Evolutionary conservation across 2,113 vertebrate genomes (phyloP).

Genomic region (Anarhynchus alexandrinus): DNA sequence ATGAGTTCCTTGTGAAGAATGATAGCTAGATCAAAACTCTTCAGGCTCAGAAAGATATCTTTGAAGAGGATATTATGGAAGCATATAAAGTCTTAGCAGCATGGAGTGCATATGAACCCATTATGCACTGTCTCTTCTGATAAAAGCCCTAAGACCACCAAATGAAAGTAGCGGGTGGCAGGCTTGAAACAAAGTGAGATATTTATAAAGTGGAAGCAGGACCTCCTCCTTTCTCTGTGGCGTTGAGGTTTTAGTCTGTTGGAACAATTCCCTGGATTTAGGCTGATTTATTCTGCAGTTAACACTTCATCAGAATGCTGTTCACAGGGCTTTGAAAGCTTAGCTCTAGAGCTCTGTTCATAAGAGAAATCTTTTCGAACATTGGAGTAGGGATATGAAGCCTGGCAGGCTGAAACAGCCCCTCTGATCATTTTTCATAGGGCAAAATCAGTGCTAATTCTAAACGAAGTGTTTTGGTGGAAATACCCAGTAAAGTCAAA

Average conservation of each 20-base stretch:
- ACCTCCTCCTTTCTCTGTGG: background rate
- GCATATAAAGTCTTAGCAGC: background rate
- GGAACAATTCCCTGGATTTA: background rate
- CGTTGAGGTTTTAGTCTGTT: background rate
- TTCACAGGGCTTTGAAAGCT: constrained; percentile 12
- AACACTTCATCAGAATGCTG: background rate
- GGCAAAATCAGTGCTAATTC: background rate
- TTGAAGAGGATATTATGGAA: background rate
- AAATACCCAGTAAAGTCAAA: background rate
- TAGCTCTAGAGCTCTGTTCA: background rate
- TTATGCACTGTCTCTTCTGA: background rate
- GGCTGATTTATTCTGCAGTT: constrained; percentile 34
- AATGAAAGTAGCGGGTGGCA: background rate
- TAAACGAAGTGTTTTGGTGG: background rate
- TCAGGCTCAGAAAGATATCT: background rate
- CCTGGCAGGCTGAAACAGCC: background rate
- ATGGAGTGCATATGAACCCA: fast-evolving
- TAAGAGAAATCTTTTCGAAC: background rate
- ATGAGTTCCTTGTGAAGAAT: background rate
- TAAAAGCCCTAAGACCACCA: background rate
- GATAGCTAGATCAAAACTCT: background rate
- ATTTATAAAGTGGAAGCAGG: background rate
- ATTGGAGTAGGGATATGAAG: background rate
- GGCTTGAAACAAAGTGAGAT: background rate
- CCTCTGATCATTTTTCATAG: background rate